These are phyloP conservation scores for Megalopta genalis DNA, from an alignment of 1,140 invertebrate genomes.

Conservation along the genomic window DNA sequence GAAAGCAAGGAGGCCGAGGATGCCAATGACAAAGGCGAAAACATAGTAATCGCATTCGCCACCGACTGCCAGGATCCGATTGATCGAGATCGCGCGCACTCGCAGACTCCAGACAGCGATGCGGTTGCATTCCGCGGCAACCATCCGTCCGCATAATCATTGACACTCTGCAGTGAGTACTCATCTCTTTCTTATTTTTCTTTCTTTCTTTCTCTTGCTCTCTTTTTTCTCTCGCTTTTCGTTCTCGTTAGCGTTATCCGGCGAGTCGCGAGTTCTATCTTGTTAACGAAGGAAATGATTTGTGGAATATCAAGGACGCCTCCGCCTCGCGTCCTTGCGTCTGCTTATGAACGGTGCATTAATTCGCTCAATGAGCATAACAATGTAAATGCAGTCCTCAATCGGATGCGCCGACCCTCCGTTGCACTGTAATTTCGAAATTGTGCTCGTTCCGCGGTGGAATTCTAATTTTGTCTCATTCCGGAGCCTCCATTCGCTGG, in stretches of 20 bases:
- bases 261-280: neutral
- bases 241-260: neutral
- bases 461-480: slow-evolving; percentile 11
- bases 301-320: slow-evolving; percentile 55
- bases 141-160: slow-evolving; percentile 53
- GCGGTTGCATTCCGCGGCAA: slow-evolving; percentile 60
- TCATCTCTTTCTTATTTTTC: neutral
- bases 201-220: too few relatives aligned
- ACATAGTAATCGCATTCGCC: slow-evolving; percentile 25
- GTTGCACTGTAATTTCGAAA: slow-evolving; percentile 35
- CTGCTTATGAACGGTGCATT: slow-evolving; percentile 57
- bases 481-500: neutral
- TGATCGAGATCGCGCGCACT: slow-evolving; percentile 50
- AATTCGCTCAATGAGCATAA: slow-evolving; percentile 66
- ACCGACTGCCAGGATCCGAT: slow-evolving; percentile 31
- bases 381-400: slow-evolving; percentile 60
- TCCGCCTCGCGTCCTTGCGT: slow-evolving; percentile 62
- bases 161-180: slow-evolving; percentile 68
- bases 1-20: slow-evolving; percentile 20
- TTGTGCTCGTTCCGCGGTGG: slow-evolving; percentile 18
- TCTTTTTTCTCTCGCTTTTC: too few relatives aligned
- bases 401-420: slow-evolving; percentile 40
- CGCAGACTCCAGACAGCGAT: slow-evolving; percentile 59
- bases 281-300: slow-evolving; percentile 34
- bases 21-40: slow-evolving; percentile 34